Evolutionary conservation across 2,888 invertebrate genomes (phyloP).

Genomic region (Hirudinaria manillensis): DNA sequence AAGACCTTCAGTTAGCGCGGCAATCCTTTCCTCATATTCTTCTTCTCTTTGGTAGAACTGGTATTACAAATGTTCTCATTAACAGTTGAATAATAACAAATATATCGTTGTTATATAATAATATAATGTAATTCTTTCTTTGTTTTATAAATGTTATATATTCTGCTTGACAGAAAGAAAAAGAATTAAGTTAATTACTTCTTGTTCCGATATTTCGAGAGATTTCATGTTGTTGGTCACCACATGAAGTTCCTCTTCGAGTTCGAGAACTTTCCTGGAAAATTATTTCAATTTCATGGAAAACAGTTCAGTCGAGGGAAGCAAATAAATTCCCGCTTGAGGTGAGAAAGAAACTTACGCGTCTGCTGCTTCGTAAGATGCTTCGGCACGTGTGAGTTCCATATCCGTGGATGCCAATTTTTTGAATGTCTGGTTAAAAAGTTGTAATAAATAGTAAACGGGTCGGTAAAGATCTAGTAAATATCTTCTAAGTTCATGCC

Average conservation of each 20-base stretch:
- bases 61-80: neutral
- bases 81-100: too few relatives aligned
- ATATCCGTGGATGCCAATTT: constrained; percentile 99
- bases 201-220: constrained; percentile 46
- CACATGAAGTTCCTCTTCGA: constrained; percentile 47
- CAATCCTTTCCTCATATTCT: constrained; percentile 54
- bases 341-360: constrained; percentile 5
- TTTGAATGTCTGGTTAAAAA: constrained; percentile 80
- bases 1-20: constrained; percentile 53
- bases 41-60: constrained; percentile 55
- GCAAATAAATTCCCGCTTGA: neutral
- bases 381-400: constrained; percentile 95
- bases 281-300: constrained; percentile 24
- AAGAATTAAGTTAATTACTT: constrained; percentile 42
- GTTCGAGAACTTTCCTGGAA: constrained; percentile 47
- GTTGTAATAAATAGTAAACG: neutral
- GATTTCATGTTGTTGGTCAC: constrained; percentile 47
- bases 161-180: neutral
- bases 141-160: neutral
- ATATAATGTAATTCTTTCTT: neutral
- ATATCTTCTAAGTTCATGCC: neutral
- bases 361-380: constrained; percentile 29
- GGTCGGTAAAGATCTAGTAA: neutral
- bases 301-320: neutral
- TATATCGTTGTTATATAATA: too few relatives aligned